Evolutionary conservation across 2,113 vertebrate species (phyloP).

Genomic region (Phainopepla nitens): DNA sequence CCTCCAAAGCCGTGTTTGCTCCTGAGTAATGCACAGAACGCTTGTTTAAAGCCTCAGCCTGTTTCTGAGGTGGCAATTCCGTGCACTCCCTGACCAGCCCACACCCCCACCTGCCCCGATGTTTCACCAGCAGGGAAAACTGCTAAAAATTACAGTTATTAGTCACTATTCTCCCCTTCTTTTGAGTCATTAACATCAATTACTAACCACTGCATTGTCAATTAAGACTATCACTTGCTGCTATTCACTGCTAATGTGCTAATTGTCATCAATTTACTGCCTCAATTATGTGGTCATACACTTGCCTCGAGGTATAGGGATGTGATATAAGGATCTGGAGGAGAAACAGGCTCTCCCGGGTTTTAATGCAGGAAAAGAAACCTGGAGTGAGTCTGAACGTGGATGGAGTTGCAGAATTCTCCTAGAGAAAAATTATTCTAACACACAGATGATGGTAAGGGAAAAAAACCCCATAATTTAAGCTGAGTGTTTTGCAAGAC

Average conservation of each 20-base stretch:
- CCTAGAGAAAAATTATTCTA: neutral
- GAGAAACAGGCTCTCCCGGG: neutral
- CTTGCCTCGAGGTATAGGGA: neutral
- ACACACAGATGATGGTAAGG: neutral
- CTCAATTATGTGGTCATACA: slow-evolving; percentile 52
- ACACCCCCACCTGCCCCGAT: neutral
- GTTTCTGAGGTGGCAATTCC: neutral
- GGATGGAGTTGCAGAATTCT: neutral
- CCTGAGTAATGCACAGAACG: neutral
- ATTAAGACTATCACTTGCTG: slow-evolving; percentile 39
- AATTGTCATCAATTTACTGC: slow-evolving; percentile 61
- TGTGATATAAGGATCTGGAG: neutral
- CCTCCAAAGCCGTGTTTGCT: neutral
- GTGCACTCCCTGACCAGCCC: neutral
- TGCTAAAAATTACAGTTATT: slow-evolving; percentile 4
- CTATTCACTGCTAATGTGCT: slow-evolving; percentile 49
- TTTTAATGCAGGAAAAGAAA: neutral
- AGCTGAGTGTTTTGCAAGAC: neutral
- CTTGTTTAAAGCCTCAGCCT: neutral
- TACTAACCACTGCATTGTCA: slow-evolving; percentile 29
- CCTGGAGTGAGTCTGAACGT: neutral
- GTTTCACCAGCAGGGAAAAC: neutral
- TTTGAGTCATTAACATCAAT: slow-evolving; percentile 44
- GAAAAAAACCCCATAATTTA: neutral
- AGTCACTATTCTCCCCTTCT: slow-evolving; percentile 10